Evolutionary conservation across 1,140 invertebrate species (phyloP).

Genomic region (Drosophila lowei): DNA sequence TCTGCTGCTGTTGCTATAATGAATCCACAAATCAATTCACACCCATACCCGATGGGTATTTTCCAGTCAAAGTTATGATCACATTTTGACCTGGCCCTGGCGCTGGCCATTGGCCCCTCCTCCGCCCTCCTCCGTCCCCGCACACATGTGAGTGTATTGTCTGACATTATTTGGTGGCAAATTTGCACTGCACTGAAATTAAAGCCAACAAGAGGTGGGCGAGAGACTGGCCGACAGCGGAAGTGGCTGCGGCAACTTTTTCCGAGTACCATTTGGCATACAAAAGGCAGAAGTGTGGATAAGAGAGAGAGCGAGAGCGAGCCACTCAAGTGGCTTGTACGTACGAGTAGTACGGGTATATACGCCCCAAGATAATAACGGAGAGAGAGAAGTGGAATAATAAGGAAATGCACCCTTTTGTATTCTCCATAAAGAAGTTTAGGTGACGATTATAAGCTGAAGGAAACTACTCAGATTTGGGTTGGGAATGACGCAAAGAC

Average conservation of each 20-base stretch:
- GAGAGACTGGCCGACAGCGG: constrained; percentile 6
- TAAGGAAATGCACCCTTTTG: no score
- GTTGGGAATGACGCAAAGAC: no score
- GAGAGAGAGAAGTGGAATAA: constrained; percentile 8
- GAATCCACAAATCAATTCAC: constrained; percentile 37
- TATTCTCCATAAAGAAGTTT: no score
- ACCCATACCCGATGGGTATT: background rate
- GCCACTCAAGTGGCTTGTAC: constrained; percentile 2
- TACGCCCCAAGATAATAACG: background rate
- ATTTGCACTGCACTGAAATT: constrained; percentile 65
- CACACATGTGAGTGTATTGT: constrained; percentile 12
- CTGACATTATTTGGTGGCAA: constrained; percentile 53
- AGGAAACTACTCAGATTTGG: no score
- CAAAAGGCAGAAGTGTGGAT: constrained; percentile 22
- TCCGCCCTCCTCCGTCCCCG: no score
- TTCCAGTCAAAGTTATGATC: constrained; percentile 13
- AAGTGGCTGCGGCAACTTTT: constrained; percentile 60
- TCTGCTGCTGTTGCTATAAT: constrained; percentile 27
- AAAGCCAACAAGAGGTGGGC: constrained; percentile 10
- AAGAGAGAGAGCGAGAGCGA: constrained; percentile 1
- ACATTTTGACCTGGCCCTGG: background rate
- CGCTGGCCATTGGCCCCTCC: no score
- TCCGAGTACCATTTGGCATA: constrained; percentile 57
- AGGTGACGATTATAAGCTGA: no score
- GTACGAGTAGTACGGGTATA: background rate